phyloP scores from a whole-genome alignment of 2,888 invertebrate species.

The Amiota minor region DNA sequence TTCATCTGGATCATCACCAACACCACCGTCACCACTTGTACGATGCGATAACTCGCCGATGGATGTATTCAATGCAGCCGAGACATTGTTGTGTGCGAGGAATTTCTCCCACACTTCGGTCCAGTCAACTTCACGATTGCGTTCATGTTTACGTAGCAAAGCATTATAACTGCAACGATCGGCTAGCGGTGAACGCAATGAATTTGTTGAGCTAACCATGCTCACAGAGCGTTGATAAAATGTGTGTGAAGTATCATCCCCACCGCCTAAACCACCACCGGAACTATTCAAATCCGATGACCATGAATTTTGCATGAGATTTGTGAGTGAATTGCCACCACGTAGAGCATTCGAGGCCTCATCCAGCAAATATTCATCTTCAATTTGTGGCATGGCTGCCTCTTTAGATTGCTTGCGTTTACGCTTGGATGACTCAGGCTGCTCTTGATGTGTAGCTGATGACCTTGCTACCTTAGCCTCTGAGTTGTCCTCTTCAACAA shows the following conservation, averaged over 20 bases:
- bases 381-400: slow-evolving; percentile 15
- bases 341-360: slow-evolving; percentile 35
- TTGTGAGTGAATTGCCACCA: slow-evolving; percentile 66
- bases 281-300: slow-evolving; percentile 61
- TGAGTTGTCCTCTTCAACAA: slow-evolving; percentile 72
- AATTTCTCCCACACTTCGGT: slow-evolving; percentile 77
- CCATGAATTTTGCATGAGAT: slow-evolving; percentile 72
- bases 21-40: background rate
- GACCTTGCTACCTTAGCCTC: slow-evolving; percentile 12
- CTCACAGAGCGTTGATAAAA: slow-evolving; percentile 69
- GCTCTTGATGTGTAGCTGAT: slow-evolving; percentile 7
- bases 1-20: slow-evolving; percentile 45
- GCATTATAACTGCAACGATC: slow-evolving; percentile 72
- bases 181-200: slow-evolving; percentile 61
- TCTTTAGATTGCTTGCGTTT: slow-evolving; percentile 39
- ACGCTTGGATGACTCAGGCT: slow-evolving; percentile 21
- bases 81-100: slow-evolving; percentile 47
- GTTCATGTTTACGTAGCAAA: slow-evolving; percentile 69
- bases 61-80: slow-evolving; percentile 15
- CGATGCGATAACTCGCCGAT: slow-evolving; percentile 29
- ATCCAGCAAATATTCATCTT: slow-evolving; percentile 5
- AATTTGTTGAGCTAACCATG: slow-evolving; percentile 62
- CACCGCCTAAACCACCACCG: slow-evolving; percentile 41
- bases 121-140: slow-evolving; percentile 67
- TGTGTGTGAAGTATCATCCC: slow-evolving; percentile 44